Evolutionary conservation across 2,113 vertebrate genomes (phyloP).

Genomic region (Tragelaphus scriptus): DNA sequence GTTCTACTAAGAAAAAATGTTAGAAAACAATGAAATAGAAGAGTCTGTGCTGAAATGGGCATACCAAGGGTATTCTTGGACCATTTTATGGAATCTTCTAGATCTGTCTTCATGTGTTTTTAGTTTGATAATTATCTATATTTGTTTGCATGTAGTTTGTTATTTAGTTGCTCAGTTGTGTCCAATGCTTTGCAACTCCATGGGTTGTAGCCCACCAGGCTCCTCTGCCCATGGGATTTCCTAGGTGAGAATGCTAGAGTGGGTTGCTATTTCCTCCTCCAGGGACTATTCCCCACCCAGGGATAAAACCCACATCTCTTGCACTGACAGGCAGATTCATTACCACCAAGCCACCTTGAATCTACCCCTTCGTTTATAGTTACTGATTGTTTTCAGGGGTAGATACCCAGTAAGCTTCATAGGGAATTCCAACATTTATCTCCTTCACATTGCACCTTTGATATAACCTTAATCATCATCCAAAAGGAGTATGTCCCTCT

Average conservation of each 20-base stretch:
- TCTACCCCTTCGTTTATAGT: neutral
- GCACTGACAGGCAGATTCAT: neutral
- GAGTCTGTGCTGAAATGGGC: neutral
- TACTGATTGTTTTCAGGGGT: neutral
- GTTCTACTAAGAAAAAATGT: no score
- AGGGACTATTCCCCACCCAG: neutral
- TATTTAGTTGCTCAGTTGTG: neutral
- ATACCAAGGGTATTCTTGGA: neutral
- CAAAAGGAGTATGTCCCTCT: accelerated
- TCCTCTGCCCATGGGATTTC: neutral
- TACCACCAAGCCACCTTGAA: neutral
- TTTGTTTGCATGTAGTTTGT: neutral
- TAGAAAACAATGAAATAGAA: neutral
- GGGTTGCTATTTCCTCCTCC: neutral
- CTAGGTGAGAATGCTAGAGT: neutral
- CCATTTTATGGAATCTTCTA: neutral
- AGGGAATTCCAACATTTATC: neutral
- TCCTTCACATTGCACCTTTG: neutral
- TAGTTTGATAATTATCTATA: no score
- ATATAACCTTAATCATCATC: neutral
- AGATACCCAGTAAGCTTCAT: neutral
- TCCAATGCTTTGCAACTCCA: neutral
- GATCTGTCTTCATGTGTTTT: no score
- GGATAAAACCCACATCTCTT: neutral
- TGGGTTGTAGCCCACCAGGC: neutral